Base-by-base conservation (phyloP, 2,113 vertebrate genomes). In the Cyprinodon tularosa region DNA sequence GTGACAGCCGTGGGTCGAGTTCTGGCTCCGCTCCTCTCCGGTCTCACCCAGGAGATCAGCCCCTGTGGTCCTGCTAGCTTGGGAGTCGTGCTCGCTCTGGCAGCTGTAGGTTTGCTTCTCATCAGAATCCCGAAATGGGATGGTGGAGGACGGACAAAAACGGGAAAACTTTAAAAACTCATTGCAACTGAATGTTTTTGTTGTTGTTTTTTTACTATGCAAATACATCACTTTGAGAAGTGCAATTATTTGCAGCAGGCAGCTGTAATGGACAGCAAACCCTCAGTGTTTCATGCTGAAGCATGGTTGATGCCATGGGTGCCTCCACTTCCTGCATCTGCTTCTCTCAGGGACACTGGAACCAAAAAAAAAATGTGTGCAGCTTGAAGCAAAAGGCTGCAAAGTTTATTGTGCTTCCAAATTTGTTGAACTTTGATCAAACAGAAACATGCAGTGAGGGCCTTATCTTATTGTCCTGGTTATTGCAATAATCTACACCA, bases 1-100 rank as follows among this genome's bases (percentile, higher is more conserved):
- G 97, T 99, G 59, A 98, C 96, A 0, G 97, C 98, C 0, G 93
- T 99, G 44, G 96, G 95, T 4, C 95, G 97, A 0, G 90, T 98
- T 68, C 6, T 97, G 39, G 96, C 96, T 0, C 97, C 98, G 0
- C 92, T 99, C 4, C 94, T 99, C 29, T 96, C 98, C 0, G 98
- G 97, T 47, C 68, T 99, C 69, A 92, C 94, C 39, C 98, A 99
- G 89, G 97, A 98, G 89, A 90, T 98, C 82, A 99, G 96, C 82
- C 96, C 97, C 1, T 96, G 96, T 12, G 97, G 97, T 0, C 98
- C 98, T 0, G 95, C 97, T 0, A 91, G 93, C 74, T 90, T 99
- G 29, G 98, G 96, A 0, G 95, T 95, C 1, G 82, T 90, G 4
- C 87, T 99, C 37, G 96, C 94, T 11, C 85, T 98, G 1, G 72